phyloP scores from a whole-genome alignment of 2,113 vertebrate species.

The Neodon shergylaensis region DNA sequence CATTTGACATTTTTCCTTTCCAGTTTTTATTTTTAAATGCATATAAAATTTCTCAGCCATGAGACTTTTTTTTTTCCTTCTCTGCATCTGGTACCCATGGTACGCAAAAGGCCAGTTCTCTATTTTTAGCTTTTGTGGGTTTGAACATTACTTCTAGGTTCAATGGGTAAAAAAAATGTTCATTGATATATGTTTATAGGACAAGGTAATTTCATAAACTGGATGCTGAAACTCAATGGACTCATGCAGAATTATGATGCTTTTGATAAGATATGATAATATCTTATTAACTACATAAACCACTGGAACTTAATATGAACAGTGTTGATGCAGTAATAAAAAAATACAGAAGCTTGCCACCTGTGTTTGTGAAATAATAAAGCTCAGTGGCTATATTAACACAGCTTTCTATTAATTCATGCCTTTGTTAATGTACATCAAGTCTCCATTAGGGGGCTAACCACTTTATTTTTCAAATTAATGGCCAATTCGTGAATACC shows the following conservation, averaged over 20 bases:
- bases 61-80: slow-evolving; percentile 51
- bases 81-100: slow-evolving; percentile 60
- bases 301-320: slow-evolving; percentile 47
- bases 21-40: slow-evolving; percentile 72
- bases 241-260: slow-evolving; percentile 46
- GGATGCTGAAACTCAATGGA: slow-evolving; percentile 48
- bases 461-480: slow-evolving; percentile 64
- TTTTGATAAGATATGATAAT: slow-evolving; percentile 49
- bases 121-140: slow-evolving; percentile 72
- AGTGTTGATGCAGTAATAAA: slow-evolving; percentile 48
- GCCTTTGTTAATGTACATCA: slow-evolving; percentile 37
- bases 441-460: slow-evolving; percentile 37
- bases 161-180: slow-evolving; percentile 59
- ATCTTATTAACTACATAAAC: slow-evolving; percentile 33
- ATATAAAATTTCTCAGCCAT: slow-evolving; percentile 68
- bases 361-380: slow-evolving; percentile 51
- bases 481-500: slow-evolving; percentile 43
- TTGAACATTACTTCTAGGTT: slow-evolving; percentile 66
- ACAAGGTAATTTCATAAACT: slow-evolving; percentile 65
- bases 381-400: slow-evolving; percentile 2
- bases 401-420: slow-evolving; percentile 40
- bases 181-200: slow-evolving; percentile 65
- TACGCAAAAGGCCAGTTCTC: slow-evolving; percentile 70
- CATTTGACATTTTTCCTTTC: slow-evolving; percentile 71
- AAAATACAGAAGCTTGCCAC: slow-evolving; percentile 38